A percentile compares a stretch with the other conserved stretches of the same genome.
phyloP scores from a whole-genome alignment of 2,888 invertebrate species.

The Poecilobothrus nobilitatus region DNA sequence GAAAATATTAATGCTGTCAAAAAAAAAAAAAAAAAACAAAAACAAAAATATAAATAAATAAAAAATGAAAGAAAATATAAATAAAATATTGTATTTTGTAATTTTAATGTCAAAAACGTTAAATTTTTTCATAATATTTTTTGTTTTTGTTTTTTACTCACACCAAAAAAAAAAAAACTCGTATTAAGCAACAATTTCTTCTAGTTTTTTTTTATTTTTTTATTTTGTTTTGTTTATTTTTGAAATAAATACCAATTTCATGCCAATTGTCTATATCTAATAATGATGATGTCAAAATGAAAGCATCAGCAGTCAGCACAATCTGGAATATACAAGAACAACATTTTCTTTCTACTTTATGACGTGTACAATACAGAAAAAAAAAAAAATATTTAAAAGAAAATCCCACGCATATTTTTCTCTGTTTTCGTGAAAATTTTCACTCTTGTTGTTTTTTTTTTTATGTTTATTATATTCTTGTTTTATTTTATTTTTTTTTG shows the following conservation, averaged over 20 bases:
- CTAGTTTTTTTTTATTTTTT: neutral
- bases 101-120: neutral
- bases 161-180: neutral
- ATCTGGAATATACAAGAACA: neutral
- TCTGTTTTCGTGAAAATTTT: neutral
- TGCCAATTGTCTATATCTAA: neutral
- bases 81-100: neutral
- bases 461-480: too few relatives aligned
- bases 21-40: too few relatives aligned
- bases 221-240: neutral
- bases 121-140: neutral
- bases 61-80: neutral
- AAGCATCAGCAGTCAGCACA: neutral
- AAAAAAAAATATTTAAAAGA: neutral
- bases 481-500: neutral
- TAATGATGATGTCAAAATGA: conserved; percentile 3
- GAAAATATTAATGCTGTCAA: too few relatives aligned
- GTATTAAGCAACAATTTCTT: neutral
- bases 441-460: neutral
- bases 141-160: neutral
- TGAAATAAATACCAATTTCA: neutral
- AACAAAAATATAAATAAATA: too few relatives aligned
- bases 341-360: neutral
- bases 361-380: neutral
- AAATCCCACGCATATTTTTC: neutral